Percentiles rank a stretch among this genome's conserved stretches.
phyloP scores from a whole-genome alignment of 1,140 invertebrate species.

The Macrostomum lignano region DNA sequence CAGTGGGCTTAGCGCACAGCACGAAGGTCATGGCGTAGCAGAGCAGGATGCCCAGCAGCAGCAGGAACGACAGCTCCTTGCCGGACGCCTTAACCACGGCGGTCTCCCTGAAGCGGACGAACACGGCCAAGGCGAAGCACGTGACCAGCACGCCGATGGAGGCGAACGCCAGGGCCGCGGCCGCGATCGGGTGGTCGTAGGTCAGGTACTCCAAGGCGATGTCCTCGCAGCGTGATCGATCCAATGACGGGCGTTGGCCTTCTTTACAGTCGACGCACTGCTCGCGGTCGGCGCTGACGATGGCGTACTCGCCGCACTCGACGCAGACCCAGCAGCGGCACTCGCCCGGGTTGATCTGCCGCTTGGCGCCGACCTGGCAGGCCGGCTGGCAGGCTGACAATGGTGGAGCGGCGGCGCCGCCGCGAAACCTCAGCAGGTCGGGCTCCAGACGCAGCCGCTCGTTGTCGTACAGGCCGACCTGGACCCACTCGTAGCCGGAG shows the following conservation, averaged over 20 bases:
- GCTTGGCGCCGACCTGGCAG: slow-evolving; percentile 54
- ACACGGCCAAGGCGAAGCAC: slow-evolving; percentile 7
- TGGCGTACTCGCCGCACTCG: slow-evolving; percentile 60
- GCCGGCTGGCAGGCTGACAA: slow-evolving; percentile 60
- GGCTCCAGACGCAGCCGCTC: slow-evolving; percentile 3
- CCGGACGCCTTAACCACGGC: slow-evolving; percentile 33
- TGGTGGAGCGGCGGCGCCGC: slow-evolving; percentile 40
- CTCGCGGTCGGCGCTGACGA: slow-evolving; percentile 39
- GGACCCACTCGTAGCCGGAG: slow-evolving; percentile 49
- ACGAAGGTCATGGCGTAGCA: slow-evolving; percentile 23
- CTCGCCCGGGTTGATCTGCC: slow-evolving; percentile 60
- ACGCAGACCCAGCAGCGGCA: slow-evolving; percentile 83
- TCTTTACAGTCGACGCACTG: slow-evolving; percentile 47
- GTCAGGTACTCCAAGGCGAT: slow-evolving; percentile 53
- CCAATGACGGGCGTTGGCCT: slow-evolving; percentile 47
- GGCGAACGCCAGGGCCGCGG: neutral
- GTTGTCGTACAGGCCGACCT: slow-evolving; percentile 28
- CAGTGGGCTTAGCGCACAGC: slow-evolving; percentile 30
- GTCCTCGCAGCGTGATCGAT: slow-evolving; percentile 40
- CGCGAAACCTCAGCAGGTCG: slow-evolving; percentile 12
- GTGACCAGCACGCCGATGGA: slow-evolving; percentile 22
- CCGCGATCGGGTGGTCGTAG: neutral
- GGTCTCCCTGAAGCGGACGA: neutral
- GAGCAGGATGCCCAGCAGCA: slow-evolving; percentile 13
- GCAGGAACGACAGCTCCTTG: slow-evolving; percentile 10